A percentile compares a stretch with the other conserved stretches of the same genome.
These are phyloP conservation scores for Typhlichthys eigenmanni DNA, from an alignment of 2,797 vertebrate species.

Conservation along the genomic window DNA sequence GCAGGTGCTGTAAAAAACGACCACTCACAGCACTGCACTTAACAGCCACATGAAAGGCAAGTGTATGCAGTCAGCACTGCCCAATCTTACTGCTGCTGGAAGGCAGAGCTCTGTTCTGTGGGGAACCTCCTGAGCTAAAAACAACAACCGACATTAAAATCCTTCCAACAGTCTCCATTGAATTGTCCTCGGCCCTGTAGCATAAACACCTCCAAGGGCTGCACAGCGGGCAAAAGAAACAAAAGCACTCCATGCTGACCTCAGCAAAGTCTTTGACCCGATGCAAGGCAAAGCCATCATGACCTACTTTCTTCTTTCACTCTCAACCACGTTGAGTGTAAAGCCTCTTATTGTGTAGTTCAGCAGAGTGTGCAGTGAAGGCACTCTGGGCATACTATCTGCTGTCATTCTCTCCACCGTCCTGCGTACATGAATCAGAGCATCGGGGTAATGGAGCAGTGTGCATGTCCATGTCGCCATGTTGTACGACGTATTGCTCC, in stretches of 20 bases:
- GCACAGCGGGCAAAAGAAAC: slow-evolving; percentile 25
- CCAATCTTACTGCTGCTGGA: slow-evolving; percentile 27
- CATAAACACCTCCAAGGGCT: slow-evolving; percentile 27
- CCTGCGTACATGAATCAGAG: slow-evolving; percentile 50
- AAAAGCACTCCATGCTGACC: slow-evolving; percentile 49
- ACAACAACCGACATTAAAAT: slow-evolving; percentile 15
- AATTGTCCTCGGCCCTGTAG: neutral
- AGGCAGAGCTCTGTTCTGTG: slow-evolving; percentile 23
- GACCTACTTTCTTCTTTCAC: slow-evolving; percentile 76
- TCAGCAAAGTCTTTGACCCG: slow-evolving; percentile 66
- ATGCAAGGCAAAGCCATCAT: slow-evolving; percentile 62
- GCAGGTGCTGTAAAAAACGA: slow-evolving; percentile 17
- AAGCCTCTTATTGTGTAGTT: slow-evolving; percentile 64
- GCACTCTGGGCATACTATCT: slow-evolving; percentile 63
- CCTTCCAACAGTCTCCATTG: slow-evolving; percentile 17
- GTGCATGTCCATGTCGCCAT: slow-evolving; percentile 25
- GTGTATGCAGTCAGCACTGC: slow-evolving; percentile 25
- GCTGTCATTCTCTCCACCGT: slow-evolving; percentile 29
- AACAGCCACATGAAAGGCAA: slow-evolving; percentile 22
- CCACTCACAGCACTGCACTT: neutral
- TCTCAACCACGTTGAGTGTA: slow-evolving; percentile 39
- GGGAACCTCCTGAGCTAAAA: slow-evolving; percentile 2
- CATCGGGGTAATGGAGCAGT: slow-evolving; percentile 48
- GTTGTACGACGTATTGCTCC: slow-evolving; percentile 17
- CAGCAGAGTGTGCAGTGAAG: slow-evolving; percentile 75